Evolutionary conservation across 2,888 invertebrate genomes (phyloP).

Genomic region (Agrochola circellaris): DNA sequence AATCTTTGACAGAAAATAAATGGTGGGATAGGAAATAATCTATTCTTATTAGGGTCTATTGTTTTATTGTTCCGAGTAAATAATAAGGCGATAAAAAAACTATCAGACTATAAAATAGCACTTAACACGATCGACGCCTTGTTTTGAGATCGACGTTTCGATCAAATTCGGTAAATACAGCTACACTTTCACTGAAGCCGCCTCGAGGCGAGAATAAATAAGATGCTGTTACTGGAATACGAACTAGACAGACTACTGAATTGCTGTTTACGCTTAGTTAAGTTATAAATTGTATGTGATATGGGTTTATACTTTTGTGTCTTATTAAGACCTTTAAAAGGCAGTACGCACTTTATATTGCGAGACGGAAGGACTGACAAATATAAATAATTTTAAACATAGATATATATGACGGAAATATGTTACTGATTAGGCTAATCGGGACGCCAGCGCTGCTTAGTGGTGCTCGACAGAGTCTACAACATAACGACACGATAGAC

Average conservation of each 20-base stretch:
- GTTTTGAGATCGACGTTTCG: constrained; percentile 46
- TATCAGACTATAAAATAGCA: constrained; percentile 53
- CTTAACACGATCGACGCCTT: constrained; percentile 44
- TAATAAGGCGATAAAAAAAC: constrained; percentile 59
- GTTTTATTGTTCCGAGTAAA: constrained; percentile 53
- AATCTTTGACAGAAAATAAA: constrained; percentile 37
- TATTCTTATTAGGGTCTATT: constrained; percentile 33
- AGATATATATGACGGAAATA: no score
- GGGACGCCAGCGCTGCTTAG: no score
- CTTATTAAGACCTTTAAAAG: not conserved
- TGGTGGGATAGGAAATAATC: constrained; percentile 29
- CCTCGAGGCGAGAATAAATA: constrained; percentile 31
- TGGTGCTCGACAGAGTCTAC: no score
- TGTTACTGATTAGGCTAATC: no score
- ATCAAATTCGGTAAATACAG: constrained; percentile 38
- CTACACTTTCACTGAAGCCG: constrained; percentile 1
- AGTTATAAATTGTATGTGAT: constrained; percentile 1
- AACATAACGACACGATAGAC: no score
- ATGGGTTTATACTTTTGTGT: not conserved
- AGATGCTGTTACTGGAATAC: constrained; percentile 23
- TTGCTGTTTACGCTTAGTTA: constrained; percentile 13
- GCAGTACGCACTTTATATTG: not conserved
- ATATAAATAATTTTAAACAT: no score
- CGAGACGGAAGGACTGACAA: not conserved
- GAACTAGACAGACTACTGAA: constrained; percentile 15